Conservation (phyloP, 2,888 invertebrate species). For the Adineta ricciae region DNA sequence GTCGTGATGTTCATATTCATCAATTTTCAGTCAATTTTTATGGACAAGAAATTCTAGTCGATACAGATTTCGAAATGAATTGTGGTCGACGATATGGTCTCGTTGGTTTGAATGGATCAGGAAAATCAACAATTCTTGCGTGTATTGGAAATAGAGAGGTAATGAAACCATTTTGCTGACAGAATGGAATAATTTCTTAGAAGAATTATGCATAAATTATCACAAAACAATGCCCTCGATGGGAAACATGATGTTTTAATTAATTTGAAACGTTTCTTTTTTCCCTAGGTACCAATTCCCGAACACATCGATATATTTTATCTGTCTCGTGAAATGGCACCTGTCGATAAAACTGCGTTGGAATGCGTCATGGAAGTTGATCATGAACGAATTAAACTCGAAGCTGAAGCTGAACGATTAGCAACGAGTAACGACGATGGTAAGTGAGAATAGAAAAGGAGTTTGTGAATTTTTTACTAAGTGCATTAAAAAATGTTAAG, state of each 20-base stretch:
- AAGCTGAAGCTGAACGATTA: slow-evolving; percentile 79
- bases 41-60: slow-evolving; percentile 85
- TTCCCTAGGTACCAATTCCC: slow-evolving; percentile 58
- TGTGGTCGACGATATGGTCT: slow-evolving; percentile 91
- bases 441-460: slow-evolving; percentile 55
- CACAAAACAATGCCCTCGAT: neutral
- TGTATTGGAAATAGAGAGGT: slow-evolving; percentile 30
- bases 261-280: neutral
- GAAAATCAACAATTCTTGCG: slow-evolving; percentile 49
- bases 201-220: neutral
- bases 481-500: neutral
- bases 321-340: slow-evolving; percentile 88
- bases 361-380: slow-evolving; percentile 97
- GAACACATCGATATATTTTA: slow-evolving; percentile 94
- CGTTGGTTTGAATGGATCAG: slow-evolving; percentile 91
- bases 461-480: neutral
- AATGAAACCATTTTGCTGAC: too few species aligned
- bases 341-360: slow-evolving; percentile 88
- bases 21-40: slow-evolving; percentile 95
- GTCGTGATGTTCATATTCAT: slow-evolving; percentile 87
- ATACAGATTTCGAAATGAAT: slow-evolving; percentile 89
- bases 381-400: slow-evolving; percentile 76
- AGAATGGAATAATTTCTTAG: neutral
- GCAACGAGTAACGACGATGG: slow-evolving; percentile 64
- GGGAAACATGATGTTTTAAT: neutral